Evolutionary conservation across 1,140 invertebrate species (phyloP).

Genomic region (Platorchestia sp.): DNA sequence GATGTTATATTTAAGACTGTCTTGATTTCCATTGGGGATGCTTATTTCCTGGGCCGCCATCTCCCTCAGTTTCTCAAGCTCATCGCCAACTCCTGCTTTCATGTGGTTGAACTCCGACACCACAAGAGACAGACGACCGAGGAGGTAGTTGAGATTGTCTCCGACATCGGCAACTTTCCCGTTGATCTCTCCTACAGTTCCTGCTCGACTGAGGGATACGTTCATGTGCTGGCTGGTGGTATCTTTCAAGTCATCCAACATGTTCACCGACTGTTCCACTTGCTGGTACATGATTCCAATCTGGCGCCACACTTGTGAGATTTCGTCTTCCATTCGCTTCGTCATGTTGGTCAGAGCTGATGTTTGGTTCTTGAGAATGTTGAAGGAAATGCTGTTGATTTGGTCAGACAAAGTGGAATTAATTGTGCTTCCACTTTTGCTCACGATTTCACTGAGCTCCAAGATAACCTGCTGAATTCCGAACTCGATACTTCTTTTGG

Average conservation of each 20-base stretch:
- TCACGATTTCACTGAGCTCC: constrained; percentile 76
- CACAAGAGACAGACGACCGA: constrained; percentile 84
- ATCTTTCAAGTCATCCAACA: constrained; percentile 80
- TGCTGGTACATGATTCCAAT: constrained; percentile 91
- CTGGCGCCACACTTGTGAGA: constrained; percentile 88
- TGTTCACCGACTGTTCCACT: constrained; percentile 81
- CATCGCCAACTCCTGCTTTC: constrained; percentile 73
- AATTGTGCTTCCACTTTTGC: constrained; percentile 77
- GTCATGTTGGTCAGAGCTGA: constrained; percentile 82
- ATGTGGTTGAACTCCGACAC: constrained; percentile 90
- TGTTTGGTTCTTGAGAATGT: constrained; percentile 82
- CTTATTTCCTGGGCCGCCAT: constrained; percentile 52
- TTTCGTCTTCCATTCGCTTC: constrained; percentile 83
- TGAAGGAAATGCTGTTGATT: constrained; percentile 79
- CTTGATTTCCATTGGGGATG: constrained; percentile 45
- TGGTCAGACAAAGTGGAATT: constrained; percentile 79
- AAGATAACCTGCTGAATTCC: constrained; percentile 86
- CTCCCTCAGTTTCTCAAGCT: constrained; percentile 64
- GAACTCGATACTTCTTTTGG: constrained; percentile 86
- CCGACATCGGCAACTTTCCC: constrained; percentile 85
- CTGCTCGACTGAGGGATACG: constrained; percentile 83
- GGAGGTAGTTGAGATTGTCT: constrained; percentile 86
- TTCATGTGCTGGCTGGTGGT: constrained; percentile 78
- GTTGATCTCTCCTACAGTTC: constrained; percentile 75
- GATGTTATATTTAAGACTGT: constrained; percentile 41